These are phyloP conservation scores for Calyptomena viridis DNA, from an alignment of 2,113 vertebrate species.

Conservation along the genomic window DNA sequence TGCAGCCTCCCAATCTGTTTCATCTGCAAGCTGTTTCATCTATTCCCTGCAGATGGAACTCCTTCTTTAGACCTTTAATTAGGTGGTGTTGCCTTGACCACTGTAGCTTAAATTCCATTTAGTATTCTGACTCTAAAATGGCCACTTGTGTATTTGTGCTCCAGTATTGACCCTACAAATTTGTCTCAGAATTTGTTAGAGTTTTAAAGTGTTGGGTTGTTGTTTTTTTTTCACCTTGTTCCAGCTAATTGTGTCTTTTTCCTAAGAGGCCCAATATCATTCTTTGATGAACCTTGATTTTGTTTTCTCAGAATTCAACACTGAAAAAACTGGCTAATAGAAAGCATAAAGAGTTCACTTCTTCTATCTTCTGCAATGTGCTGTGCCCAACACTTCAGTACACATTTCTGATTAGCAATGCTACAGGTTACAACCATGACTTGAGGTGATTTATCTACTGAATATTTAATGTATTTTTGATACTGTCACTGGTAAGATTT, in stretches of 20 bases:
- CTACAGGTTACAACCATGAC: neutral
- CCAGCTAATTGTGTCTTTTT: neutral
- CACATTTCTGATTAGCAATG: slow-evolving; percentile 5
- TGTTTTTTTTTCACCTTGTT: neutral
- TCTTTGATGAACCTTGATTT: neutral
- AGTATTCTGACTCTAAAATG: slow-evolving; percentile 49
- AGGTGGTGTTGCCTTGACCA: slow-evolving; percentile 58
- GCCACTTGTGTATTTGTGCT: slow-evolving; percentile 16
- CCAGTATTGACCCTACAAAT: slow-evolving; percentile 22
- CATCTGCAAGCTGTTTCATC: slow-evolving; percentile 32
- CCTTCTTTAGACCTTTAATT: slow-evolving; percentile 45
- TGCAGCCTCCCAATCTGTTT: neutral
- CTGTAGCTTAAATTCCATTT: slow-evolving; percentile 45
- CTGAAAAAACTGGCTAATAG: neutral
- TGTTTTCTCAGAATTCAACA: neutral
- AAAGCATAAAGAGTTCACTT: neutral
- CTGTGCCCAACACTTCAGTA: neutral
- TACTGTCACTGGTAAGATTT: neutral
- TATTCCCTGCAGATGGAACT: slow-evolving; percentile 31
- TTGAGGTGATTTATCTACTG: neutral
- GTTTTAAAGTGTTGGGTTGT: neutral
- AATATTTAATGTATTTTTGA: slow-evolving; percentile 19
- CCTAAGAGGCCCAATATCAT: neutral
- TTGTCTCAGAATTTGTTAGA: neutral
- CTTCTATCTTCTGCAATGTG: neutral